Conservation (phyloP, 2,113 vertebrate genomes). For the Poecilia latipinna region DNA sequence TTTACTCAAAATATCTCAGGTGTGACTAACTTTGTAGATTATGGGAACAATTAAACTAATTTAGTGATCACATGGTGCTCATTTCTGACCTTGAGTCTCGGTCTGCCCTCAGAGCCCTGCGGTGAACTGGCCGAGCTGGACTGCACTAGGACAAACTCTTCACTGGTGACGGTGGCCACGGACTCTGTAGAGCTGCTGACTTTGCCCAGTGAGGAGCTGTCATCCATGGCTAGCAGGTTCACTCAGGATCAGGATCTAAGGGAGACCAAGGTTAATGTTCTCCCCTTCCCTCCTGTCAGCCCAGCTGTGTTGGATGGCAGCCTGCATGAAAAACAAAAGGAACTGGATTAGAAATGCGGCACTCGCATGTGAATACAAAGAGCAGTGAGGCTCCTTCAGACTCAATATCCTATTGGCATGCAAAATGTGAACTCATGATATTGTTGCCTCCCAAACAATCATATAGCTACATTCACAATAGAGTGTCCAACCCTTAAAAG, state of each 20-base stretch:
- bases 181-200: constrained; percentile 86
- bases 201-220: constrained; percentile 86
- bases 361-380: not conserved
- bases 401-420: not conserved
- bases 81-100: constrained; percentile 86
- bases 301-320: constrained; percentile 24
- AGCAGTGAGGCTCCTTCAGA: not conserved
- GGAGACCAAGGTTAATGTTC: constrained; percentile 67
- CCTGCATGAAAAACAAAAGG: constrained; percentile 6
- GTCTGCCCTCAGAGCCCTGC: constrained; percentile 85
- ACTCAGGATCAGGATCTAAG: constrained; percentile 44
- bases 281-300: constrained; percentile 52
- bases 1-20: not conserved
- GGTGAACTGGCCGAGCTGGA: constrained; percentile 80
- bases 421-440: not conserved
- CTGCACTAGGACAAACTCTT: constrained; percentile 93
- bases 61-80: not conserved
- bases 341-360: not conserved
- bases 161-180: constrained; percentile 87
- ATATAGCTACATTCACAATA: not conserved
- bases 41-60: not conserved
- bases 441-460: not conserved
- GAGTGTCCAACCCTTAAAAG: not conserved
- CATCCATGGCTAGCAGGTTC: constrained; percentile 86
- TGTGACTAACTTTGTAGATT: not conserved